These are phyloP conservation scores for Pardalotus punctatus DNA, from an alignment of 2,113 vertebrate genomes.

Conservation along the genomic window DNA sequence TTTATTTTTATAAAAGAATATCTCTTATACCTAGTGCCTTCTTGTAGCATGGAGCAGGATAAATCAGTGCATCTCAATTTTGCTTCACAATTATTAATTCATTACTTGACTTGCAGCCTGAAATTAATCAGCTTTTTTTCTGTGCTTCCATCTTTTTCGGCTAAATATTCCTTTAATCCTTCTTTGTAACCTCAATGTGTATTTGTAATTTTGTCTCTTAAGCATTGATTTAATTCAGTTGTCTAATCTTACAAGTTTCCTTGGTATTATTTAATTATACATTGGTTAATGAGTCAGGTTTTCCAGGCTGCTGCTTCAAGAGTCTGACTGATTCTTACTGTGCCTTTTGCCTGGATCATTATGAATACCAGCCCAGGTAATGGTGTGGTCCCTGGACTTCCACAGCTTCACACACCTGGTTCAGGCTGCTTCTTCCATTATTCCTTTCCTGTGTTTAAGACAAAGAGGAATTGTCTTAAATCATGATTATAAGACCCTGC, in stretches of 20 bases:
- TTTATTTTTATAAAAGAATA: neutral
- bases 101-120: neutral
- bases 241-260: neutral
- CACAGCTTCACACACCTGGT: neutral
- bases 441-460: neutral
- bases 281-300: neutral
- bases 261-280: neutral
- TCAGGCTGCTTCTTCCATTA: neutral
- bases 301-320: neutral
- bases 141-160: neutral
- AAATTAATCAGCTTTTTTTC: slow-evolving; percentile 12
- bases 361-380: neutral
- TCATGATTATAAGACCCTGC: neutral
- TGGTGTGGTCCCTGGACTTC: neutral
- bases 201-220: neutral
- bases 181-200: neutral
- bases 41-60: neutral
- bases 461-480: neutral
- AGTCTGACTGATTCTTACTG: neutral
- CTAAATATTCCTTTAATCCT: slow-evolving; percentile 7
- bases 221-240: neutral
- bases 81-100: neutral
- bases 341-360: neutral
- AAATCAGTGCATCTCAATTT: neutral
- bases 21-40: neutral